phyloP scores from a whole-genome alignment of 2,113 vertebrate genomes.

The Ameiurus melas region DNA sequence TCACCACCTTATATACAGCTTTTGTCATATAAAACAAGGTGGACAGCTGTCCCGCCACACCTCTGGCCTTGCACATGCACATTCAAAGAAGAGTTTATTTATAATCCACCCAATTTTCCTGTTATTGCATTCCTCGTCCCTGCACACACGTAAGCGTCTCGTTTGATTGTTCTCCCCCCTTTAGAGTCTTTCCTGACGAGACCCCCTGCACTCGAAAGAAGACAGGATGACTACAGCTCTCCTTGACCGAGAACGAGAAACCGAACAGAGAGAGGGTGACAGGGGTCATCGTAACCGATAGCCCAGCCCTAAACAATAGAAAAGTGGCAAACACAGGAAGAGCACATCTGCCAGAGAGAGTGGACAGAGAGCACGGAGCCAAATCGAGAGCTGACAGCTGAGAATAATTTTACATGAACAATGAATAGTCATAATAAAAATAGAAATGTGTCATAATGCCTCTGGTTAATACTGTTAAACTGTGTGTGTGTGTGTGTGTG shows the following conservation, averaged over 20 bases:
- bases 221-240: constrained; percentile 11
- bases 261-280: background rate
- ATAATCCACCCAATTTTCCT: constrained; percentile 55
- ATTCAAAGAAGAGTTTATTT: constrained; percentile 40
- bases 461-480: background rate
- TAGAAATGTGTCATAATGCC: background rate
- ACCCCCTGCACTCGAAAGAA: constrained; percentile 29
- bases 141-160: constrained; percentile 42
- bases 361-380: background rate
- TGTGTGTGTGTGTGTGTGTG: background rate
- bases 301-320: constrained; percentile 35
- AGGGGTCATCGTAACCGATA: constrained; percentile 28
- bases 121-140: constrained; percentile 57
- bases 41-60: constrained; percentile 51
- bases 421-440: background rate
- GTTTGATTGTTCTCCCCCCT: constrained; percentile 47
- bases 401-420: background rate
- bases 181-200: constrained; percentile 3
- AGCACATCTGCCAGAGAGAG: constrained; percentile 34
- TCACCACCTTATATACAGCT: background rate
- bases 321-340: constrained; percentile 47
- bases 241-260: constrained; percentile 7
- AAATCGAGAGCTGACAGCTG: background rate
- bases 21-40: constrained; percentile 56
- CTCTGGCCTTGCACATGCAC: constrained; percentile 20